Evolutionary conservation across 2,888 invertebrate genomes (phyloP).

Genomic region (Lasioglossum zephyrum): DNA sequence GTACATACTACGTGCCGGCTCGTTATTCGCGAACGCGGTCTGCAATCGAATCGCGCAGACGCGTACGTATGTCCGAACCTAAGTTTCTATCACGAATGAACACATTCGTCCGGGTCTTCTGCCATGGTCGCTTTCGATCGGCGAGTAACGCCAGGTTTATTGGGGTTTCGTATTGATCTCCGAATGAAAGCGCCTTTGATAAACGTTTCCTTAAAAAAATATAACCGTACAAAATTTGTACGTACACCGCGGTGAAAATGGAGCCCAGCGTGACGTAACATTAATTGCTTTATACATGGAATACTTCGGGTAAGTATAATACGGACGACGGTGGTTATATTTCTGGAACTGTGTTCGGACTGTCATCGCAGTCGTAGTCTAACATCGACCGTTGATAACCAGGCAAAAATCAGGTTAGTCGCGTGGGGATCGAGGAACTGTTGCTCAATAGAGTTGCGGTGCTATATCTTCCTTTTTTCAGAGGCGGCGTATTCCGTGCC

Average conservation of each 20-base stretch:
- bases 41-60: neutral
- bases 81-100: constrained; percentile 5
- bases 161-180: neutral
- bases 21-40: neutral
- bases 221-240: neutral
- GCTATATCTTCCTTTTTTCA: constrained; percentile 78
- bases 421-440: neutral
- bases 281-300: constrained; percentile 10
- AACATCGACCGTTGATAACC: constrained; percentile 9
- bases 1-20: neutral
- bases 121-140: neutral
- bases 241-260: constrained; percentile 3
- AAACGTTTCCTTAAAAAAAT: constrained; percentile 35
- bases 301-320: constrained; percentile 29
- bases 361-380: constrained; percentile 1
- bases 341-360: neutral
- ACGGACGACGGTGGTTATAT: constrained; percentile 24
- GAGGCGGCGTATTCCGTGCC: constrained; percentile 87
- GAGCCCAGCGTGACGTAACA: neutral
- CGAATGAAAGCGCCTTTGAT: neutral
- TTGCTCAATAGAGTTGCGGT: neutral
- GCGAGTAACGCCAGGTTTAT: neutral
- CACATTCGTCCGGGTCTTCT: neutral
- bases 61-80: neutral
- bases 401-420: neutral